A percentile compares a stretch with the other conserved stretches of the same genome.
phyloP scores from a whole-genome alignment of 53 echinoderm and acorn worm genomes.

The Luidia sarsii region DNA sequence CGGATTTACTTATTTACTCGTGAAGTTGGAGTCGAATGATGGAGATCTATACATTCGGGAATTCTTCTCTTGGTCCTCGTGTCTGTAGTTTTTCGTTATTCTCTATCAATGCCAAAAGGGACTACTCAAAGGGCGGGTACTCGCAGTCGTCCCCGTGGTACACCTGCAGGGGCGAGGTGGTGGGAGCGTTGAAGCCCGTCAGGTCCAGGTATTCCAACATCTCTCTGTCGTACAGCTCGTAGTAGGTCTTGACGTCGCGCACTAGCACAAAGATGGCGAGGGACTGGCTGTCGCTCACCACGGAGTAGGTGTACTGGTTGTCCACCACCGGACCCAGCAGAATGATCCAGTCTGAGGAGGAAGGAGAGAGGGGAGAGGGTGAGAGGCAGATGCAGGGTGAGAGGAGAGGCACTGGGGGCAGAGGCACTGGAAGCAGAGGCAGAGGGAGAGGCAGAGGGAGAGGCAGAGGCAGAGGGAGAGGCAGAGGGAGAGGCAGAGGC shows the following conservation, averaged over 20 bases:
- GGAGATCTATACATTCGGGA: no score
- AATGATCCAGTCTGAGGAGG: slow-evolving; percentile 67
- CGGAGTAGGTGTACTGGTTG: slow-evolving; percentile 62
- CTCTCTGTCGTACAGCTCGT: slow-evolving; percentile 61
- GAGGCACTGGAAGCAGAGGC: background rate
- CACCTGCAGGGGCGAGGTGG: slow-evolving; percentile 44
- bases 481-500: no score
- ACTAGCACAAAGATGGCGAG: slow-evolving; percentile 65
- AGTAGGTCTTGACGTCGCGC: slow-evolving; percentile 54
- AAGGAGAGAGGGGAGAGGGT: background rate
- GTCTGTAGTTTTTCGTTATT: no score
- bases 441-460: background rate
- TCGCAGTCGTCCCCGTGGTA: slow-evolving; percentile 70
- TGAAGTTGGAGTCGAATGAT: no score
- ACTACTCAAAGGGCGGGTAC: slow-evolving; percentile 23
- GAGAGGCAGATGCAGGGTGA: no score
- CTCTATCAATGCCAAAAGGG: background rate
- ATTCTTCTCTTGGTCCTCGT: no score
- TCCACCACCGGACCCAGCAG: slow-evolving; percentile 69
- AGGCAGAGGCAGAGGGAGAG: no score
- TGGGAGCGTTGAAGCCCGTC: slow-evolving; percentile 58
- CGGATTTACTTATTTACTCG: no score
- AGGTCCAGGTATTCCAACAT: slow-evolving; percentile 53
- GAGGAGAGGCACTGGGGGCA: no score
- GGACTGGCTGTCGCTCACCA: slow-evolving; percentile 45